phyloP scores from a whole-genome alignment of 2,888 invertebrate species.

The Chymomyza caudatula region DNA sequence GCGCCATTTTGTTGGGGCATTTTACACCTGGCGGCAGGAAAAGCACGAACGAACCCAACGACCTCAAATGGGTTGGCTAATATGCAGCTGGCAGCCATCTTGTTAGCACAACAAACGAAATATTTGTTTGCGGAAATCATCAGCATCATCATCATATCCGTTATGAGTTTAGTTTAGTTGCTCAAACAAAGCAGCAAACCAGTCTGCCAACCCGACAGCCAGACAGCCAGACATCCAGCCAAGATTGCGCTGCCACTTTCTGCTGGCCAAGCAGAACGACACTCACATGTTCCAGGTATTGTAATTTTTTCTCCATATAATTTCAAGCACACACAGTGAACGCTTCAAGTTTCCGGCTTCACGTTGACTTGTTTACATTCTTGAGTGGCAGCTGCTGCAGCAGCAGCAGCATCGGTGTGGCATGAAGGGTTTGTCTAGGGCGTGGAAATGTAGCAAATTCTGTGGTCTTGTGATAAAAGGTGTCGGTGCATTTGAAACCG shows the following conservation, averaged over 20 bases:
- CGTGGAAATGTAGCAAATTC: not conserved
- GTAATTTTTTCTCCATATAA: constrained; percentile 4
- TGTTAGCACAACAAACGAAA: constrained; percentile 58
- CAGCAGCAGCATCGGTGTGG: not conserved
- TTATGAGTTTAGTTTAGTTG: constrained; percentile 42
- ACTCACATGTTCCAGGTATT: not conserved
- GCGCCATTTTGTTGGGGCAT: not conserved
- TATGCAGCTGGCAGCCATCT: constrained; percentile 13
- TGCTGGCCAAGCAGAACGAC: constrained; percentile 14
- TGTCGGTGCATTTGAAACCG: not conserved
- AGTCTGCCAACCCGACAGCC: constrained; percentile 17
- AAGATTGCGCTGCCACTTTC: not conserved
- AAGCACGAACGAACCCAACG: not conserved
- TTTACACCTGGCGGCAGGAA: constrained; percentile 24
- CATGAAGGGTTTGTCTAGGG: not conserved
- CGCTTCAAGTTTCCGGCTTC: not conserved
- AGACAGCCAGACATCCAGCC: constrained; percentile 2
- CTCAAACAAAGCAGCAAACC: constrained; percentile 11
- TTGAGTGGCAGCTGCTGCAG: not conserved
- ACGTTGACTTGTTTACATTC: constrained; percentile 9
- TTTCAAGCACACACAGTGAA: not conserved
- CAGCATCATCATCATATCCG: constrained; percentile 65
- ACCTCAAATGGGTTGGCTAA: constrained; percentile 3
- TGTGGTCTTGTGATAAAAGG: not conserved
- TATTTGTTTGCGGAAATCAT: constrained; percentile 70